These are phyloP conservation scores for Rousettus leschenaultii DNA, from an alignment of 2,113 vertebrate genomes.

Conservation along the genomic window DNA sequence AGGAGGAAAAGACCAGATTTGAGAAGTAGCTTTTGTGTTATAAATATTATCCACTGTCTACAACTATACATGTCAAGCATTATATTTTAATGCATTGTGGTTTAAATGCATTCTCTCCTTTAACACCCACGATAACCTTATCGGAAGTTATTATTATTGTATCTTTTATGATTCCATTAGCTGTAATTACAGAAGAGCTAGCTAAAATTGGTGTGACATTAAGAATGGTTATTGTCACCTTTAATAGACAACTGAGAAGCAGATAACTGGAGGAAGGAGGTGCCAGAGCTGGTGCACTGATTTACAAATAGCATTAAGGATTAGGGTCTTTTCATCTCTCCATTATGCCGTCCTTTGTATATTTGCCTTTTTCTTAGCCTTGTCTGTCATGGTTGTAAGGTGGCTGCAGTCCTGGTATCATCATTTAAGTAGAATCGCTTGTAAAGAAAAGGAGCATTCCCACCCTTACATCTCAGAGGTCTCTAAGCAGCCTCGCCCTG, in stretches of 20 bases:
- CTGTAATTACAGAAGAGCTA: not conserved
- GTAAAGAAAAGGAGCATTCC: not conserved
- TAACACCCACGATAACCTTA: not conserved
- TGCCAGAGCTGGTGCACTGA: not conserved
- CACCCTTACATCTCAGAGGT: not conserved
- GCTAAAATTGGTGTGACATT: not conserved
- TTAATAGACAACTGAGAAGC: not conserved
- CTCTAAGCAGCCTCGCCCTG: not conserved
- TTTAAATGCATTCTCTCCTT: not conserved
- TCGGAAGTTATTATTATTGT: not conserved
- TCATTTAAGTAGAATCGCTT: not conserved
- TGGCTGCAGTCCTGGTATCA: not conserved
- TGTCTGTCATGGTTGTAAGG: not conserved
- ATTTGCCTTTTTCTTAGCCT: not conserved
- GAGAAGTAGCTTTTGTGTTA: not conserved
- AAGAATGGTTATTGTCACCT: not conserved
- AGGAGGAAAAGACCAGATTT: not conserved
- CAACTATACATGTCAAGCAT: not conserved
- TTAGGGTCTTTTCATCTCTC: not conserved
- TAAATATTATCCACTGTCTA: not conserved
- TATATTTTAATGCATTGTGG: not conserved
- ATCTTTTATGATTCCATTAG: not conserved
- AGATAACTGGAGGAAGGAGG: not conserved
- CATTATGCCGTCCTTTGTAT: not conserved
- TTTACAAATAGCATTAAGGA: not conserved